Conservation (phyloP, 1,140 invertebrate species). For the Formica exsecta region DNA sequence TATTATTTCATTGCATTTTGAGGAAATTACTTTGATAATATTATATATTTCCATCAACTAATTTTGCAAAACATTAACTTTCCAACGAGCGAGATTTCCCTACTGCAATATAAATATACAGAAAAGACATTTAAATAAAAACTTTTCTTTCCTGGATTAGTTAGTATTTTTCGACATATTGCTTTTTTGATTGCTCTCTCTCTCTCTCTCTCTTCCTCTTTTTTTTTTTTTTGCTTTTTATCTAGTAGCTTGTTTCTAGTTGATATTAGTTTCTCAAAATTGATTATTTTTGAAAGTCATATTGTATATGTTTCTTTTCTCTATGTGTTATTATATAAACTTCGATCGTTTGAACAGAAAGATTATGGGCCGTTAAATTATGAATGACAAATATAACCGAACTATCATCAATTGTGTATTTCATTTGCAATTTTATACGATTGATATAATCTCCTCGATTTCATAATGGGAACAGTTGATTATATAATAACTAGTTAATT, state of each 20-base stretch:
- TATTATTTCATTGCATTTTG: constrained; percentile 71
- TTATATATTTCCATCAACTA: constrained; percentile 30
- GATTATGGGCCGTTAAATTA: constrained; percentile 49
- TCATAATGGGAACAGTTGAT: background rate
- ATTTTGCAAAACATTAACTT: background rate
- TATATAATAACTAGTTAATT: background rate
- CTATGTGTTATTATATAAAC: constrained; percentile 22
- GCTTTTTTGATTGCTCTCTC: background rate
- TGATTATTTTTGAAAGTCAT: constrained; percentile 9
- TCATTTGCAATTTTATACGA: background rate
- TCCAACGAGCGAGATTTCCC: background rate
- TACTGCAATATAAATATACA: background rate
- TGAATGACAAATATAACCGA: constrained; percentile 55
- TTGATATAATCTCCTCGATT: constrained; percentile 30
- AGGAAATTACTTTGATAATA: constrained; percentile 76
- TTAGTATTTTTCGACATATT: background rate
- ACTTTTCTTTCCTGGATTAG: background rate
- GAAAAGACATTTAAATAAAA: background rate
- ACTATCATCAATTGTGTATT: constrained; percentile 37
- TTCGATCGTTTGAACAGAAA: background rate
- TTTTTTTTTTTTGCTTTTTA: too few relatives aligned
- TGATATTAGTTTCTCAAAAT: background rate
- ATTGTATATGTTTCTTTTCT: background rate
- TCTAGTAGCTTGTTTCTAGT: background rate
- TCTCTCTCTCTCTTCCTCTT: too few relatives aligned